These are phyloP conservation scores for Lerema accius DNA, from an alignment of 1,140 invertebrate genomes.

Conservation along the genomic window DNA sequence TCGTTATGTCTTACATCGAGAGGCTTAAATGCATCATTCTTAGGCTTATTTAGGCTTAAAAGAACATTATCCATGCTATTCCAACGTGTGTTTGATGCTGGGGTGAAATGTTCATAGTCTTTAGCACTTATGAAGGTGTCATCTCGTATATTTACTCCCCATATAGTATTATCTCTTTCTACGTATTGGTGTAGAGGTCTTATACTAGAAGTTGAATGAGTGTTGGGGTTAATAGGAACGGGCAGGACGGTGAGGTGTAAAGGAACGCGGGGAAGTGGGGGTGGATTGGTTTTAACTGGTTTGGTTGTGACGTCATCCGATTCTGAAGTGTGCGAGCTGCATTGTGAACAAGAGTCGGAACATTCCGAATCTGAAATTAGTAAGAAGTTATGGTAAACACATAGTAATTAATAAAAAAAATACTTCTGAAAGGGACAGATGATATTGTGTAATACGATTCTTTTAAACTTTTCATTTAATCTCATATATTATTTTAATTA, in stretches of 20 bases:
- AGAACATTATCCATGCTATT: slow-evolving; percentile 59
- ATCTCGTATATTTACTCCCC: slow-evolving; percentile 58
- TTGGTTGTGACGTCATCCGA: slow-evolving; percentile 56
- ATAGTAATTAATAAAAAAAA: too few species aligned
- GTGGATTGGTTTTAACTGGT: too few species aligned
- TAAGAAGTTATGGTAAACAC: too few species aligned
- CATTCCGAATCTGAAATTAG: slow-evolving; percentile 64
- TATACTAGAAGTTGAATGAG: slow-evolving; percentile 62
- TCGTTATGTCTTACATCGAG: slow-evolving; percentile 44
- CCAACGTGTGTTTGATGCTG: slow-evolving; percentile 50
- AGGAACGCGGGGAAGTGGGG: slow-evolving; percentile 60
- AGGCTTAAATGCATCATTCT: slow-evolving; percentile 46
- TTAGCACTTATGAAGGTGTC: slow-evolving; percentile 47
- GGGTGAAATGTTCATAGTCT: slow-evolving; percentile 47
- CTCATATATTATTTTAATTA: too few species aligned
- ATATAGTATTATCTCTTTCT: slow-evolving; percentile 71
- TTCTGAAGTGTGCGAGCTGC: slow-evolving; percentile 59
- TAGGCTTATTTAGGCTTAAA: slow-evolving; percentile 39
- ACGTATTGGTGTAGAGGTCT: slow-evolving; percentile 73
- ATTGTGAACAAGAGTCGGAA: slow-evolving; percentile 69
- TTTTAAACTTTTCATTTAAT: too few species aligned
- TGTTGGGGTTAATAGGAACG: slow-evolving; percentile 57
- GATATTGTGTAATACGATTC: too few species aligned
- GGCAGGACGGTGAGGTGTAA: slow-evolving; percentile 55
- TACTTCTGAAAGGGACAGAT: too few species aligned